Evolutionary conservation across 2,113 vertebrate species (phyloP), one percentile per base, ranked within the genome.

Genomic region (Clarias magur): DNA sequence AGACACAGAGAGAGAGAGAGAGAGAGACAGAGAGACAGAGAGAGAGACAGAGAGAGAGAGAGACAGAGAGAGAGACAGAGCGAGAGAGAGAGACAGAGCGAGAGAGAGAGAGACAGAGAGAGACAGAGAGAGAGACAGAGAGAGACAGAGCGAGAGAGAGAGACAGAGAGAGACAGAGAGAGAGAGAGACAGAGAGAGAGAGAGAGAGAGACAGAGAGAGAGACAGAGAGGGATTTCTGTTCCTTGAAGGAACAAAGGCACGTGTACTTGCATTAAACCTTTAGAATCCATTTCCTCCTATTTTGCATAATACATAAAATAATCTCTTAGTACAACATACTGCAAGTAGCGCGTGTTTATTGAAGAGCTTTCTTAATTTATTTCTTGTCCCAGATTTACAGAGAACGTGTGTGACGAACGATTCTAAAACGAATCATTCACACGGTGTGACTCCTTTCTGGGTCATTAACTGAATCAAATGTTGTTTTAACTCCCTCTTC

Each of bases 221-320:
- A 67, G 10, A 67, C 25, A 30, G 15, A 79, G 53, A 78, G 75
- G 16, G 21, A 56, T 27, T 27, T 56, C 13, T 57, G 6, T 79
- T 57, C n/a, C 15, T 79, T 79, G 48, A 56, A 56, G n/a, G 75
- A 56, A 80, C n/a, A 53, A 75, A 53, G 21, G 0, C 30, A 70
- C 8, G 13, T n/a, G 15, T n/a, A 56, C 25, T 30, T 57, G 54
- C 56, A 80, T 38, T 60, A 80, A 80, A 34, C 60, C 79, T 80
- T 80, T 60, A 80, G 57, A 80, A 60, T 34, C 34, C 78, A 80
- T 80, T 80, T 80, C 79, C 56, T 80, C 38, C 56, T 83, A 19
- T 68, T 67, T 83, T 83, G 25, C 63, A 56, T 65, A 83, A 67
- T 83, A 27, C 25, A 83, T 68, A 27, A 53, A 67, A 53, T 56